Base-by-base conservation (phyloP, 2,113 vertebrate genomes). In the Phalacrocorax pelagicus region DNA sequence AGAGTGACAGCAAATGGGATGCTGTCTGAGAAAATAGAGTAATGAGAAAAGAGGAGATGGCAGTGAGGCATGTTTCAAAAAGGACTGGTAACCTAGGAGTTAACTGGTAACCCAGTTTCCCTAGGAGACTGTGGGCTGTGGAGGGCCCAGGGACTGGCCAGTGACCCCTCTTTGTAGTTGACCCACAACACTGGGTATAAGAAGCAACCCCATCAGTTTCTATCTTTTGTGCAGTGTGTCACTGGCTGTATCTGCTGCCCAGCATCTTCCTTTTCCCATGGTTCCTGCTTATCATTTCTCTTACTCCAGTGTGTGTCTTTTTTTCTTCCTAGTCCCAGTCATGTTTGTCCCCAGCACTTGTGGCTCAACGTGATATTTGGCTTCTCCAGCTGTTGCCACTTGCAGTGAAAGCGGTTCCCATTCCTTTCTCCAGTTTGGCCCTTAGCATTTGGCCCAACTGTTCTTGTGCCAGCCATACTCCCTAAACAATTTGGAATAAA, bases 221-320 rank as follows among this genome's bases (percentile, higher is more conserved):
- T 82, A 9, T 2, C 38, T 65, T 77, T 49, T 13, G 6, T 59
- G 44, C 24, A n/a, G 11, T 1, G 0, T 83, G 15, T 69, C 30
- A 38, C 36, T 84, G 54, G 17, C 55, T 71, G 13, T 70, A 54
- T 70, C 49, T 66, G 13, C 34, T 80, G 29, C 13, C 20, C 75
- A 40, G 38, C 23, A 83, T 38, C 49, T 83, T 82, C 36, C 30
- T 58, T 47, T 80, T 72, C 40, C 40, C 27, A 36, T 58, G 36
- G 46, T 14, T 86, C 15, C 46, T 62, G 23, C 11, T 77, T 70
- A 80, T 32, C 1, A 23, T 36, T 80, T 59, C 13, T 67, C 42
- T 70, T 27, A 54, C 23, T 83, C 36, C 14, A 65, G 1, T 10
- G 2, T n/a, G n/a, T 2, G 0, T 22, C 30, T 57, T 90, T 55